A percentile compares a stretch with the other conserved stretches of the same genome.
Conservation (phyloP, 1,140 invertebrate species). For the Eumaeus atala region DNA sequence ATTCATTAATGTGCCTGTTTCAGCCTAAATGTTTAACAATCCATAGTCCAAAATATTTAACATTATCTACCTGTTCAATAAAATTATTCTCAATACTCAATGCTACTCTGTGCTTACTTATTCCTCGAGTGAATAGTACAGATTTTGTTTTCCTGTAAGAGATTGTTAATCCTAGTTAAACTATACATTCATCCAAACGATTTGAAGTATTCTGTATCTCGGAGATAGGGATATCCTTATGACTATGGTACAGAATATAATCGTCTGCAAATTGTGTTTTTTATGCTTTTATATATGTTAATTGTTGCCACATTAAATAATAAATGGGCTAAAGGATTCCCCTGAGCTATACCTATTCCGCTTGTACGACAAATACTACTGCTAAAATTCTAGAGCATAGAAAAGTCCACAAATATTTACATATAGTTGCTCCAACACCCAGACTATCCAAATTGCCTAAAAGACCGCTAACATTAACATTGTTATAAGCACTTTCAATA, state of each 20-base stretch:
- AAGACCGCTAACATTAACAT: too few relatives aligned
- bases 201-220: neutral
- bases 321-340: conserved; percentile 10
- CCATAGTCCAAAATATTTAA: too few relatives aligned
- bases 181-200: too few relatives aligned
- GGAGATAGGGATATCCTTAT: neutral
- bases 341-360: conserved; percentile 8
- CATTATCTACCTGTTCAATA: too few relatives aligned
- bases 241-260: neutral
- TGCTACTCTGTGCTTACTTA: too few relatives aligned
- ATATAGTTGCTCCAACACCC: conserved; percentile 12
- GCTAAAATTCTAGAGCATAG: neutral
- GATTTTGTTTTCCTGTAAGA: too few relatives aligned
- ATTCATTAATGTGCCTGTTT: too few relatives aligned
- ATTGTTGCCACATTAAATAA: conserved; percentile 14
- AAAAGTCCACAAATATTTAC: conserved; percentile 18
- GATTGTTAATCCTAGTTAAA: too few relatives aligned
- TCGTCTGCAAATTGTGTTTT: conserved; percentile 16
- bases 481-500: neutral
- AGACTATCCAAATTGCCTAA: too few relatives aligned
- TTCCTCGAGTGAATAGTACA: too few relatives aligned
- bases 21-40: too few relatives aligned
- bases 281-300: neutral
- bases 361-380: neutral
- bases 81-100: too few relatives aligned